Evolutionary conservation across 2,113 vertebrate genomes (phyloP).

Genomic region (Actenoides lindsayi): DNA sequence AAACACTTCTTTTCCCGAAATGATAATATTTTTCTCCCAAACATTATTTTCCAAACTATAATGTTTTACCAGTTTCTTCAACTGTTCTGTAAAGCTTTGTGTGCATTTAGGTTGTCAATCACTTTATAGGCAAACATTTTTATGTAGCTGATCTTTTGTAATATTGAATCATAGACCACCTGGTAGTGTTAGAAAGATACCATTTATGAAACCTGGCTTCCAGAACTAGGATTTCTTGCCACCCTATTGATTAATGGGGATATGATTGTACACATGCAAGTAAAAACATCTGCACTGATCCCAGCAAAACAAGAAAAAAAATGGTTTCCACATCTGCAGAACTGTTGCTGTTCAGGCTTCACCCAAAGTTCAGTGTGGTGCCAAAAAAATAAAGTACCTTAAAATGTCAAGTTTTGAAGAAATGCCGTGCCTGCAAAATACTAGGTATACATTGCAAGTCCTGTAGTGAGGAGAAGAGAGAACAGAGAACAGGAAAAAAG

Average conservation of each 20-base stretch:
- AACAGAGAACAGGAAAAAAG: background rate
- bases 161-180: conserved; percentile 26
- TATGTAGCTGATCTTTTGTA: background rate
- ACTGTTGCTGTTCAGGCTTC: background rate
- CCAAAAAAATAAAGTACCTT: background rate
- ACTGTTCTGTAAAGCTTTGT: background rate
- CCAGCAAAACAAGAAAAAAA: background rate
- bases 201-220: background rate
- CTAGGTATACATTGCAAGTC: background rate
- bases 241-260: background rate
- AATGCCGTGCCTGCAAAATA: background rate
- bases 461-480: background rate
- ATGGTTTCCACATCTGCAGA: background rate
- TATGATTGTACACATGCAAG: background rate
- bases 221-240: background rate
- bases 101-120: background rate
- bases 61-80: background rate
- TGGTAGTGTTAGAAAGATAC: background rate
- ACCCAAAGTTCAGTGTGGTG: background rate
- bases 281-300: background rate
- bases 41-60: background rate
- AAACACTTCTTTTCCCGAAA: background rate
- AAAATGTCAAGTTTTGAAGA: background rate
- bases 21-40: background rate
- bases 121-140: conserved; percentile 22